Percentiles rank a stretch among this genome's conserved stretches.
Evolutionary conservation across 2,113 vertebrate genomes (phyloP).

Genomic region (Pteruthius melanotis): DNA sequence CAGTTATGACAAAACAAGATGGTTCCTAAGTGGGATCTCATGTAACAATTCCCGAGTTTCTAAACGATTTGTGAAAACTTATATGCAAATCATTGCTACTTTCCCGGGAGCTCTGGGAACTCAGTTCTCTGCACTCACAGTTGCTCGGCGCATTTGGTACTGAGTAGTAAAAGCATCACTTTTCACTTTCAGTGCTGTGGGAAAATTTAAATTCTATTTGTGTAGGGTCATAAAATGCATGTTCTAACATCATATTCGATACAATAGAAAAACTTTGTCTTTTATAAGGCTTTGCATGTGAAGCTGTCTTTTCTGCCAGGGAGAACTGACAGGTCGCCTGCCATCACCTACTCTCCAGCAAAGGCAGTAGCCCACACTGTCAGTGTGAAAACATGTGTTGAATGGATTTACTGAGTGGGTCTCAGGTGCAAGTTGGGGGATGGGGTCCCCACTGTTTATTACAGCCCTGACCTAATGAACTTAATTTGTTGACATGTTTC

Average conservation of each 20-base stretch:
- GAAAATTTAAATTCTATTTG: not conserved
- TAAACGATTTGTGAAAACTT: not conserved
- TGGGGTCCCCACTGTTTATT: constrained; percentile 66
- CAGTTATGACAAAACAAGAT: not conserved
- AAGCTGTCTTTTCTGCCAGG: constrained; percentile 30
- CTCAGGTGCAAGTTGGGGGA: not conserved
- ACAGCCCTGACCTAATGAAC: constrained; percentile 78
- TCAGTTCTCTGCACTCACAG: not conserved
- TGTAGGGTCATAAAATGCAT: not conserved
- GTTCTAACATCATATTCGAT: not conserved
- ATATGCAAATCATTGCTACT: not conserved
- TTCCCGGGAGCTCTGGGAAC: not conserved
- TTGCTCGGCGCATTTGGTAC: not conserved
- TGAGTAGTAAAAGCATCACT: not conserved
- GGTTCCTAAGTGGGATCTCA: not conserved
- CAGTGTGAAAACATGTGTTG: constrained; percentile 74
- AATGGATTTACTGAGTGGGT: constrained; percentile 74
- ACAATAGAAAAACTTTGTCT: not conserved
- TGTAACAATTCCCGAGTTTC: not conserved
- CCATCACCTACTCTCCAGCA: constrained; percentile 37
- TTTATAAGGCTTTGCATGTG: not conserved
- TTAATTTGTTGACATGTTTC: constrained; percentile 78
- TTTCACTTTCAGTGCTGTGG: not conserved
- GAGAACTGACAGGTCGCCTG: constrained; percentile 65
- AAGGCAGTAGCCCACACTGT: constrained; percentile 27